phyloP scores from a whole-genome alignment of 2,113 vertebrate genomes.

The Silurus glanis region DNA sequence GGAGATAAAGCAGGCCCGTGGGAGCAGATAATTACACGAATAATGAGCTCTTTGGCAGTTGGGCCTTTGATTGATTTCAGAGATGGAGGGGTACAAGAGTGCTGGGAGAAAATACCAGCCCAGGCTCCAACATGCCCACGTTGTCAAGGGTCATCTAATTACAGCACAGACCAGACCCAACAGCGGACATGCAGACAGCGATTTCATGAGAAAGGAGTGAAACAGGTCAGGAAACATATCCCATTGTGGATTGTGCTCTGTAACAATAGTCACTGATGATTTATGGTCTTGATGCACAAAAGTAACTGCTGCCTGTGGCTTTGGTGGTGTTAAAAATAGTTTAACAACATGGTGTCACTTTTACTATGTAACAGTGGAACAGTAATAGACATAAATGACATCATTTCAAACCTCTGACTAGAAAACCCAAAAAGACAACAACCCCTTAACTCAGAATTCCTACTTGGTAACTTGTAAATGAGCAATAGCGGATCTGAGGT shows the following conservation, averaged over 20 bases:
- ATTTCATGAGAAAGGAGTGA: not conserved
- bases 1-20: conserved; percentile 51
- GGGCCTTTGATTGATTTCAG: conserved; percentile 56
- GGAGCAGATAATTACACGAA: conserved; percentile 53
- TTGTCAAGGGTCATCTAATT: conserved; percentile 39
- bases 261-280: no score
- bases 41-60: conserved; percentile 50
- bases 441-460: not conserved
- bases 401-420: not conserved
- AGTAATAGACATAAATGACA: no score
- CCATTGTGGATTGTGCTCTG: not conserved
- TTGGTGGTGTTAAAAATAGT: not conserved
- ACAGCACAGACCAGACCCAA: conserved; percentile 31
- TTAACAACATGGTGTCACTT: not conserved
- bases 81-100: conserved; percentile 44
- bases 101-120: conserved; percentile 45
- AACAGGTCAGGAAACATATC: not conserved
- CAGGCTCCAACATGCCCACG: conserved; percentile 49
- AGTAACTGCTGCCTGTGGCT: not conserved
- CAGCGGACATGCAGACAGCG: not conserved
- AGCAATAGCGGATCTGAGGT: not conserved
- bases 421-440: not conserved
- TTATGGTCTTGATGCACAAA: not conserved
- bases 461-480: not conserved
- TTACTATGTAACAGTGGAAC: not conserved